phyloP scores from a whole-genome alignment of 2,888 invertebrate genomes.

The Drosophila tanythrix region DNA sequence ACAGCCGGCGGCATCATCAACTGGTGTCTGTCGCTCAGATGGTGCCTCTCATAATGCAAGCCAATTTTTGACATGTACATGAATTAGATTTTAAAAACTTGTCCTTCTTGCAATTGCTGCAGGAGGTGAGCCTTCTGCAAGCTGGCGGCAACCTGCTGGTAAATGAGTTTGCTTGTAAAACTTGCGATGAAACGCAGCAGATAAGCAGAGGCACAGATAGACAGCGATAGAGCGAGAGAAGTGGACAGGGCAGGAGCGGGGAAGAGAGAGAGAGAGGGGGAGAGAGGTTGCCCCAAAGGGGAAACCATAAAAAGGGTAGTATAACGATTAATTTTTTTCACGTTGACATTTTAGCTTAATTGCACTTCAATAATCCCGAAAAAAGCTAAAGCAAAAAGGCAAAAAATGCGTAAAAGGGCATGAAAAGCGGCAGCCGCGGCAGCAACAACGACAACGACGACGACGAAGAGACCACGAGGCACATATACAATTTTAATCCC shows the following conservation, averaged over 20 bases:
- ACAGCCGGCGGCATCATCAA: slow-evolving; percentile 53
- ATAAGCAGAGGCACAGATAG: slow-evolving; percentile 43
- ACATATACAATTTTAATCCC: slow-evolving; percentile 78
- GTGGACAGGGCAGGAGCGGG: background rate
- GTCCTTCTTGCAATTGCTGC: slow-evolving; percentile 56
- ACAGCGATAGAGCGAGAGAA: background rate
- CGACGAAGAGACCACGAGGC: slow-evolving; percentile 46
- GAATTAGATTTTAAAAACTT: slow-evolving; percentile 78
- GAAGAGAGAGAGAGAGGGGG: background rate
- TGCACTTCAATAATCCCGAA: slow-evolving; percentile 84
- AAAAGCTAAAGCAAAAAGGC: slow-evolving; percentile 69
- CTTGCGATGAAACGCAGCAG: slow-evolving; percentile 57
- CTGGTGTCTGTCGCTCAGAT: slow-evolving; percentile 18
- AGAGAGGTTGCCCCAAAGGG: slow-evolving; percentile 34
- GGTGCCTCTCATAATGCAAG: slow-evolving; percentile 69
- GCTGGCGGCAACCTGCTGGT: slow-evolving; percentile 49
- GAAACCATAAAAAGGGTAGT: slow-evolving; percentile 80
- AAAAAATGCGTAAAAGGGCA: slow-evolving; percentile 81
- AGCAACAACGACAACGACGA: slow-evolving; percentile 26
- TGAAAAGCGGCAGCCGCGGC: slow-evolving; percentile 78
- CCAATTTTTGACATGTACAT: slow-evolving; percentile 80
- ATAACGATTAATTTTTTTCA: slow-evolving; percentile 82
- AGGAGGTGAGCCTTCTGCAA: slow-evolving; percentile 13
- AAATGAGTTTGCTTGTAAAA: slow-evolving; percentile 73
- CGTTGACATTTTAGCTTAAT: slow-evolving; percentile 84